phyloP scores from a whole-genome alignment of 1,140 invertebrate genomes.

The Cotesia glomerata region DNA sequence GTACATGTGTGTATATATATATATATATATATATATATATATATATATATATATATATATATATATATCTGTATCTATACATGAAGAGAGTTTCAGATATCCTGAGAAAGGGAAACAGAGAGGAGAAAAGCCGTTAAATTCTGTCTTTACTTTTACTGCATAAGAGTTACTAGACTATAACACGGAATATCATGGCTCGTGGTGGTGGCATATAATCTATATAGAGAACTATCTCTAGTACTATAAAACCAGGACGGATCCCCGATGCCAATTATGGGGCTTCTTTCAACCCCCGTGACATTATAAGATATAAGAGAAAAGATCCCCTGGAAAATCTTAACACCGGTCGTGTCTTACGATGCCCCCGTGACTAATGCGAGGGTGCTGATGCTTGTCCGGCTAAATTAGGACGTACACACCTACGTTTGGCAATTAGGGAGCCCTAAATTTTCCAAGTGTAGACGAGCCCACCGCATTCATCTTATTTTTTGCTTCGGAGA shows the following conservation, averaged over 20 bases:
- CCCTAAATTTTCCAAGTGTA: constrained; percentile 1
- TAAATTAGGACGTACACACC: constrained; percentile 28
- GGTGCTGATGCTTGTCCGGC: background rate
- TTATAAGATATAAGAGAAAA: constrained; percentile 2
- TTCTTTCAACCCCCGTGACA: constrained; percentile 20
- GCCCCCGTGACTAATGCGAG: constrained; percentile 9
- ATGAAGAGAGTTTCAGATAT: background rate
- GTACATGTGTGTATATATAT: background rate
- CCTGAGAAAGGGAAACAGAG: background rate
- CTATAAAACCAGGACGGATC: constrained; percentile 36
- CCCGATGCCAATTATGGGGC: constrained; percentile 41
- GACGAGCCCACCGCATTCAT: background rate
- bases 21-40: too few species aligned
- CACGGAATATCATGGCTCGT: background rate
- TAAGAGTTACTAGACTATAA: background rate
- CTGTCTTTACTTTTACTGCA: background rate
- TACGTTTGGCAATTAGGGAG: constrained; percentile 18
- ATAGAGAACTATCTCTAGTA: too few species aligned
- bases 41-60: too few species aligned
- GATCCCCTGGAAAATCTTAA: constrained; percentile 26
- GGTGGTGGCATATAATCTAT: background rate
- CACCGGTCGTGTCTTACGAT: constrained; percentile 6
- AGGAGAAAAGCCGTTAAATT: constrained; percentile 15
- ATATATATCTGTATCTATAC: background rate
- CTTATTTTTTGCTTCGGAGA: background rate